Evolutionary conservation across 2,888 invertebrate species (phyloP).

Genomic region (Cetonia aurata): DNA sequence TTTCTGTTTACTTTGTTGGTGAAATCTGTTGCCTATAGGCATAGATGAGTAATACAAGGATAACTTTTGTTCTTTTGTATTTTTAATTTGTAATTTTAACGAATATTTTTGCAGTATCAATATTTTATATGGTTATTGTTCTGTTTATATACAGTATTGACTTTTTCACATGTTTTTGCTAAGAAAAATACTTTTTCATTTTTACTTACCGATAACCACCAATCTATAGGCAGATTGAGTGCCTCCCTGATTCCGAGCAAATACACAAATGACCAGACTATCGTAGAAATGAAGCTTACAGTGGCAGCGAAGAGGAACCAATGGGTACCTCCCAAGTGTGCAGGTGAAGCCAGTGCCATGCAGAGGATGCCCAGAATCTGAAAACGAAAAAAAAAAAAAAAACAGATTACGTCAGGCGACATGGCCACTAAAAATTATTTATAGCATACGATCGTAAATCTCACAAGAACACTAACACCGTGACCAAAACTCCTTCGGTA

Average conservation of each 20-base stretch:
- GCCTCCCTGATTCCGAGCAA: slow-evolving; percentile 84
- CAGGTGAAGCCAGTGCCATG: slow-evolving; percentile 85
- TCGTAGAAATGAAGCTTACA: slow-evolving; percentile 83
- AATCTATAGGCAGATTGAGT: slow-evolving; percentile 83
- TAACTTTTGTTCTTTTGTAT: too few relatives aligned
- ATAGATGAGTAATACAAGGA: too few relatives aligned
- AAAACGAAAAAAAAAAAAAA: slow-evolving; percentile 61
- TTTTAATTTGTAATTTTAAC: too few relatives aligned
- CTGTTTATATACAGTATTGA: too few relatives aligned
- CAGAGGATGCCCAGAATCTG: slow-evolving; percentile 88
- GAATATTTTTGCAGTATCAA: too few relatives aligned
- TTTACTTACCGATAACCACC: slow-evolving; percentile 82
- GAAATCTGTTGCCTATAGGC: too few relatives aligned
- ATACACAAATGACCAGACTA: slow-evolving; percentile 86
- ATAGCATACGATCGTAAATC: neutral
- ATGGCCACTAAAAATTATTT: slow-evolving; percentile 9
- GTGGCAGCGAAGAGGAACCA: slow-evolving; percentile 91
- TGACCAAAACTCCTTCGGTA: neutral
- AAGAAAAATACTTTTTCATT: too few relatives aligned
- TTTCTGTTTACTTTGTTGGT: too few relatives aligned
- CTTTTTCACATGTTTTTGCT: too few relatives aligned
- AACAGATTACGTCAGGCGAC: slow-evolving; percentile 18
- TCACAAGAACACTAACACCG: slow-evolving; percentile 1
- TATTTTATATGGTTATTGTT: too few relatives aligned
- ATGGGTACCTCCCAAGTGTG: slow-evolving; percentile 72